Evolutionary conservation across 2,113 vertebrate genomes (phyloP).

Genomic region (Mesoclemmys tuberculata): DNA sequence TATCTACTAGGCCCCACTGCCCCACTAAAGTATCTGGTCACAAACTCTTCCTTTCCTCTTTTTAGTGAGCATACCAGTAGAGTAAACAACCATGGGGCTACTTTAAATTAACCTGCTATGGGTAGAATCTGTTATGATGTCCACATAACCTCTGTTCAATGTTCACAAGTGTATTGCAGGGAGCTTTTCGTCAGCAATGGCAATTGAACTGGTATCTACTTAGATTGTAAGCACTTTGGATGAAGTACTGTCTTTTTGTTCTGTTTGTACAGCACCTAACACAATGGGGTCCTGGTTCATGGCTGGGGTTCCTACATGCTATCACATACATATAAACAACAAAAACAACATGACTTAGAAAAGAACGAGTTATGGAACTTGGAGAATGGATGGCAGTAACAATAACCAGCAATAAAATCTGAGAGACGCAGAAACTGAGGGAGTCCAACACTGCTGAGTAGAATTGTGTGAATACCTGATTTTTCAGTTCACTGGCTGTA

Average conservation of each 20-base stretch:
- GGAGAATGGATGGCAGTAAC: neutral
- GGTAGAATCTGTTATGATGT: neutral
- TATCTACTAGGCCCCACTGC: no score
- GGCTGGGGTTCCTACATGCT: neutral
- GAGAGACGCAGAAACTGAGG: neutral
- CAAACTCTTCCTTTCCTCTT: neutral
- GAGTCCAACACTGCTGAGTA: fast-evolving
- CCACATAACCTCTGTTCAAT: neutral
- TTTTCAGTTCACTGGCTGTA: no score
- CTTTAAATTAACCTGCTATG: no score
- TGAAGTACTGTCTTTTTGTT: no score
- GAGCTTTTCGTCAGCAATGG: neutral
- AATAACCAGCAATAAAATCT: neutral
- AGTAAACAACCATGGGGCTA: neutral
- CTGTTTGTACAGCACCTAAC: neutral
- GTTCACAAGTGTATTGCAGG: neutral
- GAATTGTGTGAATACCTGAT: no score
- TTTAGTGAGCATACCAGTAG: neutral
- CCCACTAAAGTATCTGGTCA: neutral
- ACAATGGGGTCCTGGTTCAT: neutral
- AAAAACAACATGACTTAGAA: no score
- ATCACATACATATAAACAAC: neutral
- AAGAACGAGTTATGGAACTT: neutral
- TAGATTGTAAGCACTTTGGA: neutral
- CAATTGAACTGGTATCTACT: neutral